Evolutionary conservation across 2,797 vertebrate species (phyloP), one percentile per base, ranked within the genome.

Genomic region (Notoglanidium macrostoma): DNA sequence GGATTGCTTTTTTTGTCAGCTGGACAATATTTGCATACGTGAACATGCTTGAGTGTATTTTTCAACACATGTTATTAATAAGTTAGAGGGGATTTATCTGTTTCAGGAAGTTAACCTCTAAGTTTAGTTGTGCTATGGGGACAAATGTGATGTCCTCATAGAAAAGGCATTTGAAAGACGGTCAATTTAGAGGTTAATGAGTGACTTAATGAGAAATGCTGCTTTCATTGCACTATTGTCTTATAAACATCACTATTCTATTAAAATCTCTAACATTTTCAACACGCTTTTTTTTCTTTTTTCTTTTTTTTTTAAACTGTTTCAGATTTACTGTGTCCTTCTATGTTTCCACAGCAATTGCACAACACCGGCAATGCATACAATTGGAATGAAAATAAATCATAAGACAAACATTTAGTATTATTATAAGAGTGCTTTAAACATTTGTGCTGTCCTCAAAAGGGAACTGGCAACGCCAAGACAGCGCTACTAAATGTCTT

Each of bases 1-100:
- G 2, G 74, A 90, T 87, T 87, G 87, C 89, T 91, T 90, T 91
- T 88, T 86, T 89, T 87, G 72, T 91, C 87, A 86, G 55, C 85
- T 89, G 78, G 80, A 87, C 86, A 89, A 61, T 85, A 84, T 76
- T 89, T 85, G 89, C 89, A 88, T 86, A 88, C 83, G 26, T 81
- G 82, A 85, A 86, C 68, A 88, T 86, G 81, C 57, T 63, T 35
- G 83, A 77, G 76, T 81, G 68, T 82, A n/a, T 79, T 57, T 86
- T 65, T 78, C 84, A 23, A 67, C 86, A 23, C 72, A 85, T 78
- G 70, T n/a, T 32, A 35, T 57, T 32, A 51, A 26, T 51, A 80
- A 79, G 26, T 67, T 59, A 57, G 40, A 63, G 51, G 57, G 68
- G 35, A 46, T 77, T 21, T 49, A 79, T 46, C 49, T 1, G 17